Evolutionary conservation across 2,797 vertebrate genomes (phyloP), one percentile per base, ranked within the genome.

Genomic region (Galago senegalensis): DNA sequence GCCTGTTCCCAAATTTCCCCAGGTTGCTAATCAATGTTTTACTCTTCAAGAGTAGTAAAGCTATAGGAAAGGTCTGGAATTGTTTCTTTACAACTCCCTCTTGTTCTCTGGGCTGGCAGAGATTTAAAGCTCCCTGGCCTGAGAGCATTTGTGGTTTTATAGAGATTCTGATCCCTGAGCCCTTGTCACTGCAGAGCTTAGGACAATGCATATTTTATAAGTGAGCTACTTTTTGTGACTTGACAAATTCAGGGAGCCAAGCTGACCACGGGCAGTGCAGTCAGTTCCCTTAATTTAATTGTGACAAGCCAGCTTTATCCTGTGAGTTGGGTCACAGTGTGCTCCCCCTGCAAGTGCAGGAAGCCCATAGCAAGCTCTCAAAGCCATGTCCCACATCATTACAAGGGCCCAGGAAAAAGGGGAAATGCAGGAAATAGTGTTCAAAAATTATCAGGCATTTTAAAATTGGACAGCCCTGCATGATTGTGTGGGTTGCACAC

Each of bases 371-470:
- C 27, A 58, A 69, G 16, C 7, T 60, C 43, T 75, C 20, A 67
- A 27, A 88, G 20, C 34, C 20, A 2, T 75, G 2, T 29, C 29
- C 70, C 53, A 10, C 31, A 40, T 18, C 58, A 69, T 73, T 67
- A 79, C 5, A 2, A 70, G 37, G 17, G 6, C 27, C 31, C 53
- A 56, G 1, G 7, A 17, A 31, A 53, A 75, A 69, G 49, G 37
- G 34, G 34, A 92, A 92, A 29, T 18, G 8, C 4, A 73, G 29
- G 27, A 67, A 3, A 7, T 43, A 53, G 17, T 73, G 11, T 84
- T 27, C 3, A 46, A 91, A 90, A 95, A 70, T 29, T 60, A 84
- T 34, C 2, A 81, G 85, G 46, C 81, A 67, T 77, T 93, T 63
- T 29, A 63, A 61, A 13, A 21, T 7, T 16, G 20, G 34, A 56